Evolutionary conservation across 2,888 invertebrate species (phyloP).

Genomic region (Ochlodes sylvanus): DNA sequence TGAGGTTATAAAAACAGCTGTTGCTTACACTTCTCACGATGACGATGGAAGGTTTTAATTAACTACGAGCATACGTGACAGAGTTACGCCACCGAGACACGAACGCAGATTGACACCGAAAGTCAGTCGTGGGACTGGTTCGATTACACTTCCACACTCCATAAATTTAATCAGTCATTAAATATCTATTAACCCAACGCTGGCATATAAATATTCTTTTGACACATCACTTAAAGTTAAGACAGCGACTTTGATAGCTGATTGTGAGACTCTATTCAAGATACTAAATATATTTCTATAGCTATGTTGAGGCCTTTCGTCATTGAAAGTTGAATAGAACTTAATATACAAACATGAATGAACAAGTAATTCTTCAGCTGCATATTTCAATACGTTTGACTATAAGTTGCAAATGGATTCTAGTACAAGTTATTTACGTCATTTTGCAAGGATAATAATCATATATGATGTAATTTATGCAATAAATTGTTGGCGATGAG

Average conservation of each 20-base stretch:
- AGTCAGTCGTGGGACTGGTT: conserved; percentile 51
- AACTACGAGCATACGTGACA: conserved; percentile 24
- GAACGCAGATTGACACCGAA: conserved; percentile 43
- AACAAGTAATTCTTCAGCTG: background rate
- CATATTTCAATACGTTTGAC: conserved; percentile 1
- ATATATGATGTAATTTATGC: conserved; percentile 38
- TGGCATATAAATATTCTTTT: conserved; percentile 44
- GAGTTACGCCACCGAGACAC: conserved; percentile 44
- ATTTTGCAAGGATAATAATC: conserved; percentile 24
- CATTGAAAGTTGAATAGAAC: background rate
- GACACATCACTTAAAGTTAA: conserved; percentile 10
- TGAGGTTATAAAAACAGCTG: conserved; percentile 29
- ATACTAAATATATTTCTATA: background rate
- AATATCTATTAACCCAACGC: conserved; percentile 55
- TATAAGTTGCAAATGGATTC: background rate
- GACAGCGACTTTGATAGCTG: background rate
- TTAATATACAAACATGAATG: background rate
- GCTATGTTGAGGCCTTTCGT: background rate
- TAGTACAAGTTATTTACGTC: conserved; percentile 1
- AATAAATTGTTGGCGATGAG: conserved; percentile 31
- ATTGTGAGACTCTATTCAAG: too few relatives aligned
- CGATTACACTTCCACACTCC: conserved; percentile 45
- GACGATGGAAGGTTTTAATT: conserved; percentile 32
- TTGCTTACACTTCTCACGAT: conserved; percentile 28
- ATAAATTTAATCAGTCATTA: conserved; percentile 50